Base-by-base conservation (phyloP, 2,888 invertebrate genomes). In the Amblyjoppa fuscipennis region DNA sequence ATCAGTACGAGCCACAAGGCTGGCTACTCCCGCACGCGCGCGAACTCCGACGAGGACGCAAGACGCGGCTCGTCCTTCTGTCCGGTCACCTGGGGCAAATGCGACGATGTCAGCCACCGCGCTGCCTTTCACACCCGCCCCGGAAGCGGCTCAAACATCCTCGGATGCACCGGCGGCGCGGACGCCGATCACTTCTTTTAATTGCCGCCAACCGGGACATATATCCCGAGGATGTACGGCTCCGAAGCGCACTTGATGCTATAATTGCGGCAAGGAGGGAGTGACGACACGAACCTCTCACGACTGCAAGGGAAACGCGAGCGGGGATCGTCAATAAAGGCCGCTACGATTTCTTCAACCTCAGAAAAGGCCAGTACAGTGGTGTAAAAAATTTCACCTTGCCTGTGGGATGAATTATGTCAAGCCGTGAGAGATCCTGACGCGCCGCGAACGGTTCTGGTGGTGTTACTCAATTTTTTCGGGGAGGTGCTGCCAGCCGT, bases 251-350 rank as follows among this genome's bases (percentile, higher is more conserved):
- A 0, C 45, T 0, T n/a, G 68, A 9, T 69, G 69, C 9, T 69
- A 16, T 6, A 9, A 9, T 3, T 69, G 69, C 11, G 45, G 41
- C 13, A 69, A 69, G 13, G 20, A 20, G 11, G 69, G 69, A 5
- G 69, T 20, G 28, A 49, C 69, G 49, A 49, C 49, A 3, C 13
- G 20, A 0, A 69, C 49, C 0, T 28, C 45, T 2, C 49, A 69
- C 5, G 49, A 49, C 1, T 69, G 69, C 9, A 38, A 28, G 69
- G 69, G 69, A 69, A 69, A 69, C 45, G 41, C 20, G 2, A 11
- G 1, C 3, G 5, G 28, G 69, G 4, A 49, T 45, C 69, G 69
- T 20, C 25, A 1, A 0, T 69, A 25, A 20, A 25, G 69, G 69
- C 28, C 69, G 45, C 20, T 5, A 16, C 69, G 69, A 28, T 69